Percentiles rank a stretch among this genome's conserved stretches.
These are phyloP conservation scores for Mastigias papua DNA, from an alignment of 30 jellyfish, hydroid and myxozoan genomes.

Conservation along the genomic window DNA sequence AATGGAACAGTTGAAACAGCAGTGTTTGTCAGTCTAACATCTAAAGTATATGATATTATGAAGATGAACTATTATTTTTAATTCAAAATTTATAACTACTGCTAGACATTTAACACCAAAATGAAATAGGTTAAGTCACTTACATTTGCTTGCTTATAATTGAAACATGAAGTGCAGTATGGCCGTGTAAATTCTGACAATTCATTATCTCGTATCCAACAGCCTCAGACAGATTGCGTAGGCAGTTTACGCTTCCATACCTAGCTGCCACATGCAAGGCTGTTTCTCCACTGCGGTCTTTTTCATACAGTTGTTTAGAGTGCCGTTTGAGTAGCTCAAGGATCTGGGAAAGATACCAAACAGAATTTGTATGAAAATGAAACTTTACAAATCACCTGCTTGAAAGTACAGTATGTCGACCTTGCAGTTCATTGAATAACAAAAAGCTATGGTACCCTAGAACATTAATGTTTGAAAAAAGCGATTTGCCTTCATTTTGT, in stretches of 20 bases:
- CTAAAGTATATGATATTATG: too few species aligned
- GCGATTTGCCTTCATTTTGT: too few species aligned
- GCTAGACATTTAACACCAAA: too few species aligned
- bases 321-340: constrained; percentile 30
- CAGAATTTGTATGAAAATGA: not conserved
- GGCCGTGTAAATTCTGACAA: constrained; percentile 9
- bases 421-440: too few species aligned
- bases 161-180: constrained; percentile 42
- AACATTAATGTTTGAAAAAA: too few species aligned
- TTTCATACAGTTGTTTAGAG: constrained; percentile 19
- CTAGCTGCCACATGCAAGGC: constrained; percentile 60
- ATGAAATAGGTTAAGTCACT: too few species aligned
- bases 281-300: constrained; percentile 38
- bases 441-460: too few species aligned
- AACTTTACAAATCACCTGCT: not conserved
- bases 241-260: constrained; percentile 26
- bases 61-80: too few species aligned
- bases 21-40: too few species aligned
- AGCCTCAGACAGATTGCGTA: constrained; percentile 3
- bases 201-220: constrained; percentile 1
- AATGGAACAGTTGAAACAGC: too few species aligned
- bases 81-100: too few species aligned
- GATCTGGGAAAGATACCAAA: not conserved
- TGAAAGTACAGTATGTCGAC: too few species aligned
- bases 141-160: constrained; percentile 31